Conservation (phyloP, 2,113 vertebrate species). For the Stigmatopora nigra region DNA sequence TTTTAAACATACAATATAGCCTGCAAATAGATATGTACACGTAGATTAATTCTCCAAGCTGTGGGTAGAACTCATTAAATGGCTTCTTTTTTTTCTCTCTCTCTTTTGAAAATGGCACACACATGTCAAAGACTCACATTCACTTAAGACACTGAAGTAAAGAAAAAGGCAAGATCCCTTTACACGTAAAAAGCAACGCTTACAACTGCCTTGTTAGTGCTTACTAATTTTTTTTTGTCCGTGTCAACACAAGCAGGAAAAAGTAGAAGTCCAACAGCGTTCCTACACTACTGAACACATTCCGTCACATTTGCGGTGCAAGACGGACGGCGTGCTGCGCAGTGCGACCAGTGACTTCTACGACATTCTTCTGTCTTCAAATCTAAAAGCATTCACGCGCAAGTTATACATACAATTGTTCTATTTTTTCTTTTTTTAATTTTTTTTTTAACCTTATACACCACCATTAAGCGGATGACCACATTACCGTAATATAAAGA, state of each 20-base stretch:
- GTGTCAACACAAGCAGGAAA: slow-evolving; percentile 54
- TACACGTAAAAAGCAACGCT: slow-evolving; percentile 62
- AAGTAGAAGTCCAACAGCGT: slow-evolving; percentile 65
- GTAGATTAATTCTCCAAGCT: slow-evolving; percentile 75
- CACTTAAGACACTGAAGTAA: slow-evolving; percentile 54
- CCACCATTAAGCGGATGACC: slow-evolving; percentile 64
- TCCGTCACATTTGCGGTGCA: slow-evolving; percentile 42
- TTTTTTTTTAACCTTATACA: slow-evolving; percentile 19
- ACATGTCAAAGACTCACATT: slow-evolving; percentile 69
- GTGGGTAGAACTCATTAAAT: slow-evolving; percentile 76
- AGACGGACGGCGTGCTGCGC: slow-evolving; percentile 42
- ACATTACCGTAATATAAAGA: slow-evolving; percentile 53
- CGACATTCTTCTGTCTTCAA: slow-evolving; percentile 77
- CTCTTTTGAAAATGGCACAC: slow-evolving; percentile 67
- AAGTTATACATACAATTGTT: slow-evolving; percentile 66
- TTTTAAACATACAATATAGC: slow-evolving; percentile 73
- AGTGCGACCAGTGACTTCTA: slow-evolving; percentile 64
- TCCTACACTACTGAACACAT: slow-evolving; percentile 54
- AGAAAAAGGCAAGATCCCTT: slow-evolving; percentile 67
- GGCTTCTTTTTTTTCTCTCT: slow-evolving; percentile 74
- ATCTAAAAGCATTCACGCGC: slow-evolving; percentile 66
- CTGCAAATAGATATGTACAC: slow-evolving; percentile 77
- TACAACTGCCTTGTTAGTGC: slow-evolving; percentile 68
- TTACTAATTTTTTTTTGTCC: slow-evolving; percentile 30
- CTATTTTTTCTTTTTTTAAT: neutral